These are phyloP conservation scores for Sphaeramia orbicularis DNA, from an alignment of 2,797 vertebrate species.

Conservation along the genomic window DNA sequence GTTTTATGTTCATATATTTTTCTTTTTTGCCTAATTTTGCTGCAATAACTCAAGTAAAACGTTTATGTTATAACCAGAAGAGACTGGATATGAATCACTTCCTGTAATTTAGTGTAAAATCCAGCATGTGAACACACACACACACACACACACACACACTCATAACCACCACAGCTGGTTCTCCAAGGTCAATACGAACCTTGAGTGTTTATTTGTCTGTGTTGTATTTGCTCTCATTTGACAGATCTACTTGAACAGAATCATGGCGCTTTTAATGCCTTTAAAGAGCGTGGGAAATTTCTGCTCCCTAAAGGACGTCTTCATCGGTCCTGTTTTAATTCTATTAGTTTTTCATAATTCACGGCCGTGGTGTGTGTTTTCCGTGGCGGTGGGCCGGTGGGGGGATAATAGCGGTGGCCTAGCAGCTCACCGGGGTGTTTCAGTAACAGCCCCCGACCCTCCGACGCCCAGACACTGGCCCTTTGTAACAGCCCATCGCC, in stretches of 20 bases:
- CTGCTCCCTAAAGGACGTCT: conserved; percentile 48
- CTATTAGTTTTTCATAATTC: conserved; percentile 71
- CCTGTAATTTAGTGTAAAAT: too few relatives aligned
- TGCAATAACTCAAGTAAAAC: too few relatives aligned
- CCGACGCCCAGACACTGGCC: conserved; percentile 78
- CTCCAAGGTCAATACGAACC: conserved; percentile 74
- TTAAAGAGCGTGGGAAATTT: conserved; percentile 76
- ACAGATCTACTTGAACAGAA: conserved; percentile 74
- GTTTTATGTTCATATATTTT: too few relatives aligned
- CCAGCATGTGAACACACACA: too few relatives aligned
- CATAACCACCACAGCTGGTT: conserved; percentile 77
- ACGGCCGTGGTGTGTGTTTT: conserved; percentile 52
- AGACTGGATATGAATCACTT: too few relatives aligned
- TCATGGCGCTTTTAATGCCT: conserved; percentile 48
- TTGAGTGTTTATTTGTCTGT: conserved; percentile 78
- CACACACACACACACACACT: conserved; percentile 49
- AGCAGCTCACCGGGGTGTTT: conserved; percentile 71
- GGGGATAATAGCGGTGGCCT: conserved; percentile 51
- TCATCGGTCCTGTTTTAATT: conserved; percentile 31
- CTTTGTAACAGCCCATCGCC: conserved; percentile 80
- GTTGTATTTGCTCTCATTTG: conserved; percentile 77
- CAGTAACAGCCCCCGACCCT: conserved; percentile 70
- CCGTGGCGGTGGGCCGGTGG: conserved; percentile 38
- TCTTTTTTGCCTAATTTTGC: too few relatives aligned
- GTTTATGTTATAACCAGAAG: too few relatives aligned